Conservation (phyloP, 1,140 invertebrate species). For the Dinoponera quadriceps region DNA sequence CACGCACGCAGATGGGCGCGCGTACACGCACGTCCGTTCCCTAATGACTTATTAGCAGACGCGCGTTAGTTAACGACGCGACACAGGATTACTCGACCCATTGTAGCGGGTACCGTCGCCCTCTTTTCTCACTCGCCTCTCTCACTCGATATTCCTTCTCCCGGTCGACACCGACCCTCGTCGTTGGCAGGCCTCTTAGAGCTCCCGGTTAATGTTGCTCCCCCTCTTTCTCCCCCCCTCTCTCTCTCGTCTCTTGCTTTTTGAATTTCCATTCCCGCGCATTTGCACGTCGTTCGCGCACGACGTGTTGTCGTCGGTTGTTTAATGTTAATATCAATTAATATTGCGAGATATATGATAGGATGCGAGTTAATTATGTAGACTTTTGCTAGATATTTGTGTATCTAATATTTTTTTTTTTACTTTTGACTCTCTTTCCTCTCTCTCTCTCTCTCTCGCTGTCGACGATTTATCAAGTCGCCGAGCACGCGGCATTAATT, state of each 20-base stretch:
- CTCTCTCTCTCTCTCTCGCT: not conserved
- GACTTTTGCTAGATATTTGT: not conserved
- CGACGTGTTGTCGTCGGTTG: not conserved
- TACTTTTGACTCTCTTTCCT: not conserved
- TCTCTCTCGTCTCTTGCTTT: conserved; percentile 35
- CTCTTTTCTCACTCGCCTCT: conserved; percentile 36
- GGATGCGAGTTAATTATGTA: not conserved
- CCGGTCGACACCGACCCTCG: conserved; percentile 17
- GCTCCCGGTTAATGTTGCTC: conserved; percentile 21
- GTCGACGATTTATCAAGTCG: not conserved
- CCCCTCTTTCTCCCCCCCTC: conserved; percentile 1
- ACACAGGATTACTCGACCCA: conserved; percentile 74
- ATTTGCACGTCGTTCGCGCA: conserved; percentile 8
- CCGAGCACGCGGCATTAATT: not conserved
- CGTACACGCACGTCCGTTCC: conserved; percentile 69
- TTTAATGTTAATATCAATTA: conserved; percentile 29
- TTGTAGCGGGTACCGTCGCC: conserved; percentile 62
- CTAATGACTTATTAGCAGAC: conserved; percentile 84
- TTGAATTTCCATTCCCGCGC: conserved; percentile 44
- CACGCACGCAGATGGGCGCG: conserved; percentile 1
- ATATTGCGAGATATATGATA: not conserved
- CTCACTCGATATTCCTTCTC: conserved; percentile 26
- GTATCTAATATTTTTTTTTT: conserved; percentile 21
- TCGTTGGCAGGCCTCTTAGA: not conserved
- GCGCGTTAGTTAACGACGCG: conserved; percentile 80